These are phyloP conservation scores for Holocentrus rufus DNA, from an alignment of 2,797 vertebrate species.

Conservation along the genomic window DNA sequence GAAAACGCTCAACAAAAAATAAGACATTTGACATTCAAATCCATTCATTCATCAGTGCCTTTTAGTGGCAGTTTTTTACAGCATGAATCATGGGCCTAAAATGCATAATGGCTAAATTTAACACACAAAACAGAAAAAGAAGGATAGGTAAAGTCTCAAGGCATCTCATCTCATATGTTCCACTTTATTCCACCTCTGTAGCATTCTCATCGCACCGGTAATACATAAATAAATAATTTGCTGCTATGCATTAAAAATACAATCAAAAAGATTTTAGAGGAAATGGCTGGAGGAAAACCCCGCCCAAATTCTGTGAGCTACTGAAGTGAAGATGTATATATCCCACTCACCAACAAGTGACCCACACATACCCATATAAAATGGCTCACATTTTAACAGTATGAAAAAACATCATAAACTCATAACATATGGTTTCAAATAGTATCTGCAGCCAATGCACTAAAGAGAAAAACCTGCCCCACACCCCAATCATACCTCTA, in stretches of 20 bases:
- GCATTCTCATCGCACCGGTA: too few relatives aligned
- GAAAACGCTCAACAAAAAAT: not conserved
- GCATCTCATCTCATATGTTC: too few relatives aligned
- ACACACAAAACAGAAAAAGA: not conserved
- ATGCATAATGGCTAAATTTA: not conserved
- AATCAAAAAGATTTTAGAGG: not conserved
- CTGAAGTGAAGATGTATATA: not conserved
- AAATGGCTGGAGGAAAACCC: not conserved
- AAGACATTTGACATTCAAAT: conserved; percentile 1
- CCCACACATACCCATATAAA: conserved; percentile 15
- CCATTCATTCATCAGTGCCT: not conserved
- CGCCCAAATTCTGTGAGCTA: not conserved
- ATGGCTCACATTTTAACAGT: conserved; percentile 1
- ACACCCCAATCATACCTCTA: conserved; percentile 30
- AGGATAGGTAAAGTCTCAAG: too few relatives aligned
- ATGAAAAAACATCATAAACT: conserved; percentile 25
- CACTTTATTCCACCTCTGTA: too few relatives aligned
- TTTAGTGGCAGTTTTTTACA: not conserved
- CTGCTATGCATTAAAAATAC: too few relatives aligned
- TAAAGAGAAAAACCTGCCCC: conserved; percentile 33
- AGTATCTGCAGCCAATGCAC: conserved; percentile 10
- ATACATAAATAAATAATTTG: too few relatives aligned
- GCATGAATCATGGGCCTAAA: not conserved
- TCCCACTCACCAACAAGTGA: not conserved
- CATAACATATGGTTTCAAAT: conserved; percentile 26